Base-by-base conservation (phyloP, 1,140 invertebrate species). In the Ips typographus region DNA sequence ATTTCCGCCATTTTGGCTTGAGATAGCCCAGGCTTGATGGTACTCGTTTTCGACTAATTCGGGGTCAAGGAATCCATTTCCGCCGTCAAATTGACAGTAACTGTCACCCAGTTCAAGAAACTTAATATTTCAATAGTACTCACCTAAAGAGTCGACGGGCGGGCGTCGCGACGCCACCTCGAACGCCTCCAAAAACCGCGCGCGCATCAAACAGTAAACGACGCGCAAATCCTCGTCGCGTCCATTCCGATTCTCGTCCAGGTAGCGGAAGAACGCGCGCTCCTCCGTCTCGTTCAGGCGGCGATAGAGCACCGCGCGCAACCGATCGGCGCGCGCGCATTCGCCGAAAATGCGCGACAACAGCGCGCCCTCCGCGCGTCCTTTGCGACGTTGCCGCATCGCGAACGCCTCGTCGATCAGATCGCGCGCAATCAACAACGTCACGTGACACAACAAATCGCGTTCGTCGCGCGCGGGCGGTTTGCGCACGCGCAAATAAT, bases 141-240 rank as follows among this genome's bases (percentile, higher is more conserved):
- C n/a, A n/a, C n/a, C n/a, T n/a, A n/a, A n/a, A n/a, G n/a, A n/a
- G n/a, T n/a, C n/a, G n/a, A n/a, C n/a, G n/a, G n/a, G n/a, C n/a
- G n/a, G n/a, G n/a, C n/a, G n/a, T n/a, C n/a, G n/a, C n/a, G n/a
- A n/a, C n/a, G n/a, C n/a, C n/a, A n/a, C 47, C 39, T 78, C 73
- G 57, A 78, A 79, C 6, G 77, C 77, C 55, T 80, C 79, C 4
- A 77, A 64, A 68, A 75, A 79, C 22, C 74, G 67, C 6, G 76
- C 75, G 4, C 78, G 44, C 39, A 76, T 61, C 4, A 79, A 43
- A 58, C 74, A 77, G 71, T 79, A 80, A 44, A 75, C 71, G 38
- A 79, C 67, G 42, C 77, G 71, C 56, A 79, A 69, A 44, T 80
- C 75, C 5, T 75, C 73, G 5, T 49, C 61, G 7, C 65, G 60